These are phyloP conservation scores for Cladopsammia gracilis DNA, from an alignment of 64 coral and sea anemone species.

Conservation along the genomic window DNA sequence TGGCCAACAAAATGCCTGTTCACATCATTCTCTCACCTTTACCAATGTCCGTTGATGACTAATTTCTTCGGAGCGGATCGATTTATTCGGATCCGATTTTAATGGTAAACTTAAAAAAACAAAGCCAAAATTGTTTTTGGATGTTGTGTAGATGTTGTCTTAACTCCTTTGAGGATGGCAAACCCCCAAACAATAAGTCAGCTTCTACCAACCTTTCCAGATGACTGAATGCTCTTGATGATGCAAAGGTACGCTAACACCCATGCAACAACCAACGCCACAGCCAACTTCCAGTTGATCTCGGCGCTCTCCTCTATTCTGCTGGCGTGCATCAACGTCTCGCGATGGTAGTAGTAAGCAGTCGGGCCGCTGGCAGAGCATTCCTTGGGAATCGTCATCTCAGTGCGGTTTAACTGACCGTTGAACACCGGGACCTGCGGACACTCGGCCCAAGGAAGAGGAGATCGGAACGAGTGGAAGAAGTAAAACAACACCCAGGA, in stretches of 20 bases:
- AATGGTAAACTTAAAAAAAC: no score
- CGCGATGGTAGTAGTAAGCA: slow-evolving; percentile 82
- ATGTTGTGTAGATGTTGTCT: not conserved
- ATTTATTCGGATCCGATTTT: no score
- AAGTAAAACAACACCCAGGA: slow-evolving; percentile 97
- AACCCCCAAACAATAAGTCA: no score
- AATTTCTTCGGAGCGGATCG: no score
- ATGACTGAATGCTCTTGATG: slow-evolving; percentile 87
- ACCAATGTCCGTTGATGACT: no score
- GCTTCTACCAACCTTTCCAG: slow-evolving; percentile 60
- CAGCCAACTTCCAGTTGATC: slow-evolving; percentile 87
- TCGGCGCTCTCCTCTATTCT: slow-evolving; percentile 55
- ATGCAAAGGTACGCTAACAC: slow-evolving; percentile 81
- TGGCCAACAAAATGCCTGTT: no score
- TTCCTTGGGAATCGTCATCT: slow-evolving; percentile 40
- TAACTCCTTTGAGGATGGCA: not conserved
- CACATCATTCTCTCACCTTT: no score
- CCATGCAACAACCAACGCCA: slow-evolving; percentile 77
- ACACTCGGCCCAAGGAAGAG: slow-evolving; percentile 92
- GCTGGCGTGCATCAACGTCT: slow-evolving; percentile 72
- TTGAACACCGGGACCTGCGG: slow-evolving; percentile 43
- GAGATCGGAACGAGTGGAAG: slow-evolving; percentile 88
- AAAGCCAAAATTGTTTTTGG: no score
- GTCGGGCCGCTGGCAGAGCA: slow-evolving; percentile 79
- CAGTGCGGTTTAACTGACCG: slow-evolving; percentile 9